phyloP scores from a whole-genome alignment of 2,797 vertebrate species.

The Echeneis naucrates region DNA sequence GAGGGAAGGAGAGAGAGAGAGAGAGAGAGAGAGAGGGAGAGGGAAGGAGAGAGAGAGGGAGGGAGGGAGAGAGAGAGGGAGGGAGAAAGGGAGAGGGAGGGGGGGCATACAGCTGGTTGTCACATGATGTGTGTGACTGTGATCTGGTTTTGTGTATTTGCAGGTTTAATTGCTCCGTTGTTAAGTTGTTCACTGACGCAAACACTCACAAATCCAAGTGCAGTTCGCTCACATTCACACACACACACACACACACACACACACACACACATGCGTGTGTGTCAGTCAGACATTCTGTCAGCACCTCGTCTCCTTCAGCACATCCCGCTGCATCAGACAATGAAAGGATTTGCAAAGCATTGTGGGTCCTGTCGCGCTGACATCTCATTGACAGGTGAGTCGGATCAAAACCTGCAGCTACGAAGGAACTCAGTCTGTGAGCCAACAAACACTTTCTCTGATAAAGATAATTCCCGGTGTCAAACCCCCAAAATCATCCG shows the following conservation, averaged over 20 bases:
- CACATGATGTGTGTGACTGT: too few species aligned
- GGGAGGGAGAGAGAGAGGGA: too few species aligned
- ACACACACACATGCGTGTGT: neutral
- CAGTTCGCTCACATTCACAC: neutral
- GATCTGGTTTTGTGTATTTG: too few species aligned
- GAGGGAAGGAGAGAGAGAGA: too few species aligned
- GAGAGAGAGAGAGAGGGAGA: neutral
- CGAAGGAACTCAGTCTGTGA: neutral
- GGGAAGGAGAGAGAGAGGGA: neutral
- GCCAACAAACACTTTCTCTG: too few species aligned
- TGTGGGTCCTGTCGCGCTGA: neutral
- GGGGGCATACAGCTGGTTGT: too few species aligned
- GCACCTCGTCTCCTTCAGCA: neutral
- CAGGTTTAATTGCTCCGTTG: too few species aligned
- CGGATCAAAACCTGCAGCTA: neutral
- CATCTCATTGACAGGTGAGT: neutral
- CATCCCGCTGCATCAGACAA: neutral
- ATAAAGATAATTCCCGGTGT: too few species aligned
- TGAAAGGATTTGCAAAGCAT: neutral
- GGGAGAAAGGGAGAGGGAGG: neutral
- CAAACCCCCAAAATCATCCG: too few species aligned
- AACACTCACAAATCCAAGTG: too few species aligned
- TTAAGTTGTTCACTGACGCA: too few species aligned
- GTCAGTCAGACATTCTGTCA: neutral
- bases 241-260: neutral